phyloP scores from a whole-genome alignment of 1,140 invertebrate genomes.

The Lethocerus indicus region DNA sequence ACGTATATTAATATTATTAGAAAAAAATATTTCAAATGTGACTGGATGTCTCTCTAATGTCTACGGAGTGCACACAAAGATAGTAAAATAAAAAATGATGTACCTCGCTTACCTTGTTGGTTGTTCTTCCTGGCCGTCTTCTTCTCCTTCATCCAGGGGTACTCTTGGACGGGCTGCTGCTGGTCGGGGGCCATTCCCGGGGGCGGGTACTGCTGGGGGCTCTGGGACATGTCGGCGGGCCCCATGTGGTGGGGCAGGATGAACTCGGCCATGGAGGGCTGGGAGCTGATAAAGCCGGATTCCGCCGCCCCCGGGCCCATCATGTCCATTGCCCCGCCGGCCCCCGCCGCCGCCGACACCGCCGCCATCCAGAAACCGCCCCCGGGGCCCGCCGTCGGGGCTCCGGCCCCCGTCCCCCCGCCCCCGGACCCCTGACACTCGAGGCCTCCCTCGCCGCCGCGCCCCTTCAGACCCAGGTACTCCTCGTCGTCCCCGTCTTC shows the following conservation, averaged over 20 bases:
- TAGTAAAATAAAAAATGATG: no score
- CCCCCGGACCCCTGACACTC: neutral
- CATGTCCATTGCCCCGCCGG: no score
- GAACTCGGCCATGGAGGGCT: conserved; percentile 85
- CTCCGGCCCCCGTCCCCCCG: conserved; percentile 15
- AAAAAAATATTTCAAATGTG: no score
- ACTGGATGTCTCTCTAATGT: no score
- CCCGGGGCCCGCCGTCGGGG: conserved; percentile 17
- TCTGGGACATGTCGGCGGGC: conserved; percentile 37
- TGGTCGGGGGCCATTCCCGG: conserved; percentile 25
- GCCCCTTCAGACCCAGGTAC: conserved; percentile 4
- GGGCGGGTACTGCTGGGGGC: conserved; percentile 21
- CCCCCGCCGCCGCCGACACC: conserved; percentile 30
- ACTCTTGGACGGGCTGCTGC: conserved; percentile 72
- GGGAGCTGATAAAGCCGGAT: conserved; percentile 80
- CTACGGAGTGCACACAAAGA: no score
- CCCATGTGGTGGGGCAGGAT: conserved; percentile 52
- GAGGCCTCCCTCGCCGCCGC: neutral
- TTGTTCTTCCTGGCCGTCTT: conserved; percentile 78
- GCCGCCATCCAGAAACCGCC: conserved; percentile 35
- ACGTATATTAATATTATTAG: no score
- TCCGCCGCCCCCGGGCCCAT: conserved; percentile 38
- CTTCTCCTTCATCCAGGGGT: conserved; percentile 96
- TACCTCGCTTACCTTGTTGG: conserved; percentile 75
- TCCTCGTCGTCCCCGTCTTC: conserved; percentile 15